Conservation (phyloP, 2,113 vertebrate species). For the Narcine bancroftii region DNA sequence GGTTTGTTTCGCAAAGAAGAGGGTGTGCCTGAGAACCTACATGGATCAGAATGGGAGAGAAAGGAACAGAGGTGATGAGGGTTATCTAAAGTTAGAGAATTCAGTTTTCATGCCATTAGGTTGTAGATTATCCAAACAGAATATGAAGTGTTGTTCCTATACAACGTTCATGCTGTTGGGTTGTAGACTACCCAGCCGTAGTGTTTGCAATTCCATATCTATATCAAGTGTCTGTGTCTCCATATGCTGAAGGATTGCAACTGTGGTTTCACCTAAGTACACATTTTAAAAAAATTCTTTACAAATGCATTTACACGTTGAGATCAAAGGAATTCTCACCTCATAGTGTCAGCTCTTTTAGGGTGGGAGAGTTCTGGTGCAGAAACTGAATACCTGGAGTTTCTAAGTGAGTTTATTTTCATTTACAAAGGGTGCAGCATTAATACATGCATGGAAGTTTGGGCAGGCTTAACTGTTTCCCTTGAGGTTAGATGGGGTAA, state of each 20-base stretch:
- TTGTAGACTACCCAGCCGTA: too few relatives aligned
- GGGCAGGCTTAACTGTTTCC: not conserved
- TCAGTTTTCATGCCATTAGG: too few relatives aligned
- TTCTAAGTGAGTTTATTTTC: not conserved
- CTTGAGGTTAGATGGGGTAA: not conserved
- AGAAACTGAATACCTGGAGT: not conserved
- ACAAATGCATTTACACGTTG: not conserved
- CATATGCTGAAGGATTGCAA: not conserved
- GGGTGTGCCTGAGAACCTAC: too few relatives aligned
- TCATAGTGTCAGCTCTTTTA: not conserved
- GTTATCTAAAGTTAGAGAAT: too few relatives aligned
- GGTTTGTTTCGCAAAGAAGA: too few relatives aligned
- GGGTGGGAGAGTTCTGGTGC: not conserved
- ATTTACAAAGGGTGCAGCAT: not conserved
- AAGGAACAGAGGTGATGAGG: too few relatives aligned
- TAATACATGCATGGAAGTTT: not conserved
- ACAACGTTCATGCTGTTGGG: too few relatives aligned
- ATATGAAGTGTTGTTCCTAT: too few relatives aligned
- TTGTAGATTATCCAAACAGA: too few relatives aligned
- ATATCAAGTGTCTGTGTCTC: too few relatives aligned
- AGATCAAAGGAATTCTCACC: conserved; percentile 13
- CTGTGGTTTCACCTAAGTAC: not conserved
- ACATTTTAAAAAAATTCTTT: not conserved
- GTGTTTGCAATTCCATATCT: too few relatives aligned
- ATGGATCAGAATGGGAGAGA: too few relatives aligned